These are phyloP conservation scores for Toxotes chatareus DNA, from an alignment of 2,113 vertebrate genomes.

Conservation along the genomic window DNA sequence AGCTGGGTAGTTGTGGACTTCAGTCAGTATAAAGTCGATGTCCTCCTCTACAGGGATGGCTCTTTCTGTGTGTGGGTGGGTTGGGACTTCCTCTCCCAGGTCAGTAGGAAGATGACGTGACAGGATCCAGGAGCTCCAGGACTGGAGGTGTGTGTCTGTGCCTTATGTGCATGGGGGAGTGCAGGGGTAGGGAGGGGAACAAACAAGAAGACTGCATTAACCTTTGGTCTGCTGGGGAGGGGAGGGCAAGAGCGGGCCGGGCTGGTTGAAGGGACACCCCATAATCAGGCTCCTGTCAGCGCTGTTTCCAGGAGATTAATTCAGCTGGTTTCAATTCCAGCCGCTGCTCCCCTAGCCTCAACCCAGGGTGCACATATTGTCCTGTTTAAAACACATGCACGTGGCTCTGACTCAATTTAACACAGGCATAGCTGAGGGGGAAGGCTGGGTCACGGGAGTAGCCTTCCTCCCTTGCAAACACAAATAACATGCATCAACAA, in stretches of 20 bases:
- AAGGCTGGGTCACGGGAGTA: constrained; percentile 65
- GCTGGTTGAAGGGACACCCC: constrained; percentile 80
- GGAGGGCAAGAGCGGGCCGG: constrained; percentile 75
- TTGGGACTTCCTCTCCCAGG: constrained; percentile 41
- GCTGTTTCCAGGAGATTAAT: constrained; percentile 85
- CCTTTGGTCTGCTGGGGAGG: constrained; percentile 82
- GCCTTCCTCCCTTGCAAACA: constrained; percentile 64
- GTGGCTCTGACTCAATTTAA: constrained; percentile 81
- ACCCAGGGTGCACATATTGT: constrained; percentile 72
- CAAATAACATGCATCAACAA: constrained; percentile 78
- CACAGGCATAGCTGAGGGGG: constrained; percentile 65
- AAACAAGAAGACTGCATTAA: constrained; percentile 85
- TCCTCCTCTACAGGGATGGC: constrained; percentile 27
- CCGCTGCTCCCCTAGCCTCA: constrained; percentile 61
- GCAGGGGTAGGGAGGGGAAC: constrained; percentile 80
- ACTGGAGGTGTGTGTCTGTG: constrained; percentile 57
- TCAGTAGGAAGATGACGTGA: constrained; percentile 52
- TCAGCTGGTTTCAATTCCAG: constrained; percentile 84
- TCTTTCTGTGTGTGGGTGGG: constrained; percentile 30
- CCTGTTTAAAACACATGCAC: constrained; percentile 81
- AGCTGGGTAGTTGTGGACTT: constrained; percentile 87
- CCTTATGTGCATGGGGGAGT: constrained; percentile 79
- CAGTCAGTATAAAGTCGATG: constrained; percentile 86
- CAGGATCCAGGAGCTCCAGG: constrained; percentile 38
- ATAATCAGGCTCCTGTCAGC: constrained; percentile 86